Conservation (phyloP, 2,113 vertebrate species). For the Sylvia atricapilla region DNA sequence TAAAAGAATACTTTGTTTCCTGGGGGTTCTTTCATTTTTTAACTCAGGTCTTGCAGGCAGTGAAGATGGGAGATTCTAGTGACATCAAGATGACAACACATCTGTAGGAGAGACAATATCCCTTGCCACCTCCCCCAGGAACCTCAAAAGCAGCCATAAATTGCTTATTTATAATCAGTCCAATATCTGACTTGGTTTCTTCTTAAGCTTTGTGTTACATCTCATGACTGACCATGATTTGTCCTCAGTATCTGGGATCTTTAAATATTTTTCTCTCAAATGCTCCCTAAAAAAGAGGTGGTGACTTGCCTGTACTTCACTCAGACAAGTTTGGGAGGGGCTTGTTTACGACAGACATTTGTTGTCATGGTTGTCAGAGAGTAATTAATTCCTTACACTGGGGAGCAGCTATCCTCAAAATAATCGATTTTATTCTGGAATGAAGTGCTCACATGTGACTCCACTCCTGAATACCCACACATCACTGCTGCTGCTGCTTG, state of each 20-base stretch:
- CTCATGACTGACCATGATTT: not conserved
- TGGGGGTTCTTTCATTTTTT: not conserved
- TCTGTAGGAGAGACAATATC: not conserved
- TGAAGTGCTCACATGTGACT: not conserved
- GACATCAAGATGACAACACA: not conserved
- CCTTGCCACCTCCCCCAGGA: not conserved
- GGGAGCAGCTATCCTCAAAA: not conserved
- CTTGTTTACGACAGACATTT: conserved; percentile 6
- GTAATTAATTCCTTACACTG: not conserved
- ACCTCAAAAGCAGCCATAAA: not conserved
- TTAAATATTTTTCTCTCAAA: not conserved
- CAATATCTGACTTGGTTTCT: not conserved
- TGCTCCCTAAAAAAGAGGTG: not conserved
- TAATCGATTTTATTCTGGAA: conserved; percentile 11
- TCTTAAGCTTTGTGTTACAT: not conserved
- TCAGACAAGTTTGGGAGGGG: not conserved
- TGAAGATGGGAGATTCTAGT: not conserved
- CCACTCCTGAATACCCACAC: not conserved
- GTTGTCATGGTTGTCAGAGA: not conserved
- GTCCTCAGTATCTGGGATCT: not conserved
- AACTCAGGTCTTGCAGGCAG: not conserved
- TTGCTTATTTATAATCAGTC: not conserved
- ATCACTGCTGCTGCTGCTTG: not conserved
- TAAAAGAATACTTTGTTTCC: not conserved
- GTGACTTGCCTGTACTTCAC: not conserved